Percentiles rank a stretch among this genome's conserved stretches.
Conservation (phyloP, 2,113 vertebrate genomes). For the Thinocorus orbignyianus region DNA sequence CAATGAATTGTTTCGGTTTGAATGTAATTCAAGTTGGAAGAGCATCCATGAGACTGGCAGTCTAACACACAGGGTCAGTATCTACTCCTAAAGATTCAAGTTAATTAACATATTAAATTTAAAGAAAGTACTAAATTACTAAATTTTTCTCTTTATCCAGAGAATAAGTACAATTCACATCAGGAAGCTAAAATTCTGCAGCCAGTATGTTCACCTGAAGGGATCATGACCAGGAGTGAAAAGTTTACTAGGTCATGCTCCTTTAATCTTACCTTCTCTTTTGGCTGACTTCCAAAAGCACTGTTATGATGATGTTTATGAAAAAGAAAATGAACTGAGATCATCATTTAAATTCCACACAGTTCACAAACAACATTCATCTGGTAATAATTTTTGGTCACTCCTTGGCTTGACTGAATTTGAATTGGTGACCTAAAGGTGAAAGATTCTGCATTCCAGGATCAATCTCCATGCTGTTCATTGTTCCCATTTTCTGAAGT, state of each 20-base stretch:
- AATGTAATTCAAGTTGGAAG: background rate
- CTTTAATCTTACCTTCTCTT: constrained; percentile 25
- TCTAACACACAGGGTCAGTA: background rate
- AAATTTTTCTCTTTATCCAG: background rate
- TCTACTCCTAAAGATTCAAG: background rate
- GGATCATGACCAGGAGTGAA: background rate
- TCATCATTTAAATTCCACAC: constrained; percentile 38
- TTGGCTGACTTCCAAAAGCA: constrained; percentile 10
- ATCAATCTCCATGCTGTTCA: background rate
- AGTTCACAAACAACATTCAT: constrained; percentile 38
- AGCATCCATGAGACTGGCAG: background rate
- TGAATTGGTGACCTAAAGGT: constrained; percentile 42
- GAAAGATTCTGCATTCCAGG: constrained; percentile 22
- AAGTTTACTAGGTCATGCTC: background rate
- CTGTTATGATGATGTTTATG: constrained; percentile 36
- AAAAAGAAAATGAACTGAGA: constrained; percentile 43
- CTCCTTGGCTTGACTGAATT: constrained; percentile 4
- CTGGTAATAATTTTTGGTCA: constrained; percentile 45
- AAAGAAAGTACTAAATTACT: background rate
- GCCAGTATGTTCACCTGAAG: background rate
- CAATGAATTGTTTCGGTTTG: background rate
- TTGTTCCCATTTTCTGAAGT: background rate
- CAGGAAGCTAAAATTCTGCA: background rate
- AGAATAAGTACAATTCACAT: background rate
- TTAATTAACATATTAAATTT: background rate